phyloP scores from a whole-genome alignment of 2,797 vertebrate genomes.

The Agapornis canus region DNA sequence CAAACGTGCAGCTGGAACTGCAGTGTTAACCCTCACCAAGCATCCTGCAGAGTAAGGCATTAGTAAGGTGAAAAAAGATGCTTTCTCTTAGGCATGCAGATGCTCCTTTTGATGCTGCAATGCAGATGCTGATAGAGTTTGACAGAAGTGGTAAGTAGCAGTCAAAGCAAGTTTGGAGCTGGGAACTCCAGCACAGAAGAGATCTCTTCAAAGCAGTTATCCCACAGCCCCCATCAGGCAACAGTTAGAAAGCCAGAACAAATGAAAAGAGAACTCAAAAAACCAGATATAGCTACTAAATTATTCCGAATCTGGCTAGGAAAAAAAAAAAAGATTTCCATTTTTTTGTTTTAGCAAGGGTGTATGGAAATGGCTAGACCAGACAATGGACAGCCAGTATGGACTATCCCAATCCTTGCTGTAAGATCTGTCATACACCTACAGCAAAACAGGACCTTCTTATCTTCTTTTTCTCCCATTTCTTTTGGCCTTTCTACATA shows the following conservation, averaged over 20 bases:
- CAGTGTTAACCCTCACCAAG: neutral
- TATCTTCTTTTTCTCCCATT: neutral
- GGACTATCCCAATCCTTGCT: neutral
- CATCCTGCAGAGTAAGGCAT: accelerated
- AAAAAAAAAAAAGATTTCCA: neutral
- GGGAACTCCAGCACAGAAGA: neutral
- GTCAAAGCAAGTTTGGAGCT: neutral
- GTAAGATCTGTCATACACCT: neutral
- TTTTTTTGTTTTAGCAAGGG: neutral
- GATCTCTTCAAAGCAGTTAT: neutral
- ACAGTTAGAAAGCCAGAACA: neutral
- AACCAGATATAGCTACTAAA: neutral
- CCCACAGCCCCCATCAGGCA: neutral
- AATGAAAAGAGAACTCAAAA: neutral
- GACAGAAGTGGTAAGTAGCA: neutral
- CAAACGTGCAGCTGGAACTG: accelerated
- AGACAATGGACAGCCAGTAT: neutral
- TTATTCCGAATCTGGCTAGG: neutral
- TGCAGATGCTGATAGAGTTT: neutral
- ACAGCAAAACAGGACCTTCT: neutral
- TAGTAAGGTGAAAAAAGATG: neutral
- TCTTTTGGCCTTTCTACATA: neutral
- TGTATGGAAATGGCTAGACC: neutral
- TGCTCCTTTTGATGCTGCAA: neutral
- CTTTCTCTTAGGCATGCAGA: neutral